These are phyloP conservation scores for Clarias pachynema DNA, from an alignment of 2,797 vertebrate species.

Conservation along the genomic window DNA sequence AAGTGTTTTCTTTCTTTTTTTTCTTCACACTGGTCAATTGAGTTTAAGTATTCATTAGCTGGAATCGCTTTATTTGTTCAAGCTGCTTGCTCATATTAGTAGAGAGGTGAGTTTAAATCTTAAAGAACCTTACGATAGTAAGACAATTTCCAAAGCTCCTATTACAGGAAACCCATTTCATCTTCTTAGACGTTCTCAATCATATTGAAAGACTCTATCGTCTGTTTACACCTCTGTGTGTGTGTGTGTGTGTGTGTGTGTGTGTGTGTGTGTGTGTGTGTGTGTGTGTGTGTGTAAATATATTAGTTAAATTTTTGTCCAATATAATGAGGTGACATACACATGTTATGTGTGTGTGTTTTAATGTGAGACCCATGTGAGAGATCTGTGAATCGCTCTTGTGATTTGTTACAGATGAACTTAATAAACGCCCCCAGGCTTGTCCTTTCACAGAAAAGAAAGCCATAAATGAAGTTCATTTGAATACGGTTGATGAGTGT, in stretches of 20 bases:
- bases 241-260: background rate
- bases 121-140: background rate
- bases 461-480: constrained; percentile 23
- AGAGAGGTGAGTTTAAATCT: background rate
- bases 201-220: background rate
- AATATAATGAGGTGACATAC: background rate
- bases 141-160: background rate
- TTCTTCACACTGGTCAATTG: background rate
- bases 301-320: background rate
- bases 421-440: constrained; percentile 21
- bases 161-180: background rate
- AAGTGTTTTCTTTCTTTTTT: background rate
- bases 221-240: background rate
- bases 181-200: no score
- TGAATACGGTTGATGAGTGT: constrained; percentile 25
- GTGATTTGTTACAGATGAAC: constrained; percentile 24
- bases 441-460: background rate
- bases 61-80: background rate
- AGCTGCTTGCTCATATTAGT: no score
- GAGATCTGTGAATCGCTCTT: constrained; percentile 1
- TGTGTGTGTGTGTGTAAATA: background rate
- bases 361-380: background rate
- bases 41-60: background rate
- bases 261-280: background rate
- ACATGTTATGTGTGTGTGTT: background rate